Base-by-base conservation (phyloP, 2,113 vertebrate genomes). In the Vidua macroura region DNA sequence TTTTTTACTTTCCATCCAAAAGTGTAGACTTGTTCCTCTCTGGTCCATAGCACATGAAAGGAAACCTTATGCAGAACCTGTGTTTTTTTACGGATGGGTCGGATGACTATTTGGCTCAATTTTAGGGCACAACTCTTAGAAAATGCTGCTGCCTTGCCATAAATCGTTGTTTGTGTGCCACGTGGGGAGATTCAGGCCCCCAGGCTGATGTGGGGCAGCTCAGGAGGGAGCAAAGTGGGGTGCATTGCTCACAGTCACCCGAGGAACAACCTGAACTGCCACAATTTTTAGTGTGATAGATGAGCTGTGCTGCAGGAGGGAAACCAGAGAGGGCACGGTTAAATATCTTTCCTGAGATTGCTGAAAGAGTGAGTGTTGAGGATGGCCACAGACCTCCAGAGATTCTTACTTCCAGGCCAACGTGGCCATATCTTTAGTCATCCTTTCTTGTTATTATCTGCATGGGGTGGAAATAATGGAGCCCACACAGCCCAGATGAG, bases 81-180 rank as follows among this genome's bases (percentile, higher is more conserved):
- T 24, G 5, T 8, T 23, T 28, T 73, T 70, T 44, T 15, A 43
- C 0, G 0, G 49, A 11, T 10, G 11, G 5, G 3, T 25, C 2
- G 2, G 28, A 6, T 73, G 31, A 53, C 4, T 39, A 6, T 80
- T 85, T 70, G 63, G 5, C 22, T 88, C 17, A 11, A 5, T 80
- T 72, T 70, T 46, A 80, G 58, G 58, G 27, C 21, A 4, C 6
- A 19, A 8, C 13, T 58, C 84, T 72, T 62, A 53, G 35, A 59
- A 77, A 67, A 33, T 31, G 11, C 18, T 62, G 25, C 53, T 88
- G 20, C 46, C 84, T 83, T 80, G 55, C 25, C 17, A 13, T n/a
- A 41, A 77, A 25, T 7, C 31, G 1, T 35, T n/a, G 15, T 24
- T 59, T 35, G 7, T 55, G 37, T 72, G 43, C 30, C 39, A 25